Conservation (phyloP, 1,140 invertebrate genomes). For the Bombus vancouverensis region DNA sequence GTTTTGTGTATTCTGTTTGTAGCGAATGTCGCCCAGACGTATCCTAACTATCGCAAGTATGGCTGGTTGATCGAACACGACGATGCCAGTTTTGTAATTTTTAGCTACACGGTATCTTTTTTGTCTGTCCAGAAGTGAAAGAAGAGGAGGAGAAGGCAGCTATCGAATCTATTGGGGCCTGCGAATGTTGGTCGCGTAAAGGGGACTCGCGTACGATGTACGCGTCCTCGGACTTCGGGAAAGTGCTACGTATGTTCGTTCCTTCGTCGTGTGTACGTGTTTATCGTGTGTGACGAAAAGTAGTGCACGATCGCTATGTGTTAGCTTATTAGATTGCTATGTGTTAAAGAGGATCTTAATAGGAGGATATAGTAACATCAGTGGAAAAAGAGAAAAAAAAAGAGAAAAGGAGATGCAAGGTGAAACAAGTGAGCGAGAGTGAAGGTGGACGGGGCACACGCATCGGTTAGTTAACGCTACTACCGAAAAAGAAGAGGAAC, state of each 20-base stretch:
- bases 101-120: conserved; percentile 12
- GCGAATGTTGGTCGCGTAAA: conserved; percentile 27
- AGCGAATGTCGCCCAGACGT: conserved; percentile 25
- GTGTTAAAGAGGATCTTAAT: background rate
- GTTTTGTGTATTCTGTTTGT: conserved; percentile 41
- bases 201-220: conserved; percentile 11
- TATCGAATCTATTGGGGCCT: background rate
- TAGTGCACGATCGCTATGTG: background rate
- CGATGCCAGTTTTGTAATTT: conserved; percentile 12
- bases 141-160: background rate
- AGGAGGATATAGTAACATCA: background rate
- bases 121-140: background rate
- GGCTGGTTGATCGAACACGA: conserved; percentile 5
- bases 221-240: background rate
- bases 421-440: conserved; percentile 1
- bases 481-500: conserved; percentile 29
- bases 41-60: conserved; percentile 22
- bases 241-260: conserved; percentile 25
- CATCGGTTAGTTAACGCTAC: conserved; percentile 11
- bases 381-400: background rate
- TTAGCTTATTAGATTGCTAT: background rate
- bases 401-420: background rate
- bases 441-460: conserved; percentile 13
- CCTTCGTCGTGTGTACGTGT: conserved; percentile 31
- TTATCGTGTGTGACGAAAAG: conserved; percentile 49